phyloP scores from a whole-genome alignment of 2,113 vertebrate genomes.

The Prionailurus viverrinus region DNA sequence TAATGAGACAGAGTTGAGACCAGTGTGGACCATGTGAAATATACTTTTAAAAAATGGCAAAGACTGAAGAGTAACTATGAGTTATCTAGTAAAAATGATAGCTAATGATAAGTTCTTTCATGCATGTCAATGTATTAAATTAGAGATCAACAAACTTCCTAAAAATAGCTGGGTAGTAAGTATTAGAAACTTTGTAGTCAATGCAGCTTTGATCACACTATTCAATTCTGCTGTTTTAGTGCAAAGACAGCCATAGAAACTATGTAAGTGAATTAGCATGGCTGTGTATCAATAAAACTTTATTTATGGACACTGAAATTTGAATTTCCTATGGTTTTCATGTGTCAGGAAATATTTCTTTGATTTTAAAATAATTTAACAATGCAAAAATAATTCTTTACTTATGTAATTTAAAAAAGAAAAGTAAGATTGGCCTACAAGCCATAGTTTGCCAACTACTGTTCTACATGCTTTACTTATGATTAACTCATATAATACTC shows the following conservation, averaged over 20 bases:
- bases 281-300: background rate
- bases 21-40: background rate
- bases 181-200: background rate
- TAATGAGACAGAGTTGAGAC: background rate
- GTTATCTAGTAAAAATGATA: background rate
- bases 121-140: background rate
- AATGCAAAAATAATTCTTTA: background rate
- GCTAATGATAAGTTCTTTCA: slow-evolving; percentile 12
- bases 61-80: background rate
- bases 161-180: background rate
- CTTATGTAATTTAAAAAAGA: background rate
- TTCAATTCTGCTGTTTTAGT: background rate
- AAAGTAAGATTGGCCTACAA: background rate
- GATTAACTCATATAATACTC: slow-evolving; percentile 32
- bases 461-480: background rate
- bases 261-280: background rate
- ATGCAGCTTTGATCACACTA: background rate
- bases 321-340: slow-evolving; percentile 51
- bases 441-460: background rate
- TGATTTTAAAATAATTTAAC: slow-evolving; percentile 47
- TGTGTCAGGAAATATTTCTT: slow-evolving; percentile 35
- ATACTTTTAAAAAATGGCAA: background rate
- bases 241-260: background rate
- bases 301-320: slow-evolving; percentile 24
- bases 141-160: background rate